Evolutionary conservation across 2,797 vertebrate genomes (phyloP).

Genomic region (Moxostoma hubbsi): DNA sequence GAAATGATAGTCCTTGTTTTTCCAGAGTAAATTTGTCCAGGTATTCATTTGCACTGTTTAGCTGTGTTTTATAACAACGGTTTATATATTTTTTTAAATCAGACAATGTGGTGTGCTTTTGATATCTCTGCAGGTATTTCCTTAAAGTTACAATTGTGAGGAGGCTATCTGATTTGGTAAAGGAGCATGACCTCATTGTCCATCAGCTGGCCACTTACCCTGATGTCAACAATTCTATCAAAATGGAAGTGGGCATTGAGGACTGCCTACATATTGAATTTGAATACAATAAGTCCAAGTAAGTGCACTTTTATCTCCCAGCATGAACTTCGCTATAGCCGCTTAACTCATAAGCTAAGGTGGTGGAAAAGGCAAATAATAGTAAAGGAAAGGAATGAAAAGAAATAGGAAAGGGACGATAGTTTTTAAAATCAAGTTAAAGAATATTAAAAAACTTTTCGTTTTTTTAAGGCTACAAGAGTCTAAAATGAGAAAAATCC

Average conservation of each 20-base stretch:
- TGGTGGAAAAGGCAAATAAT: neutral
- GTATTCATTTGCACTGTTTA: neutral
- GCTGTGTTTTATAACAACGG: no score
- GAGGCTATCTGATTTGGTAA: slow-evolving; percentile 93
- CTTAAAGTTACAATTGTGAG: slow-evolving; percentile 97
- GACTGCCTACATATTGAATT: slow-evolving; percentile 99
- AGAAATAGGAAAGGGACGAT: no score
- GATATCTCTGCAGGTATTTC: slow-evolving; percentile 85
- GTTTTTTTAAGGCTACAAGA: no score
- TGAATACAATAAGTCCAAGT: slow-evolving; percentile 99
- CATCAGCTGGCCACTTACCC: slow-evolving; percentile 97
- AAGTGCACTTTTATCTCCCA: slow-evolving; percentile 63
- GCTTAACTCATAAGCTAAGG: neutral
- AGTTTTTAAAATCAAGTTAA: no score
- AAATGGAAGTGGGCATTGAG: slow-evolving; percentile 99
- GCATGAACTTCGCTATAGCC: neutral
- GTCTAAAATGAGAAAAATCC: no score
- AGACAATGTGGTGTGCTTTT: neutral
- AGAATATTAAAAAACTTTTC: no score
- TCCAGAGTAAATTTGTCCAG: neutral
- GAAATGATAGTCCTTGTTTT: neutral
- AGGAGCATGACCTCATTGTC: slow-evolving; percentile 96
- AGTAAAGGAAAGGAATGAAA: no score
- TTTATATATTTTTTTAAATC: neutral
- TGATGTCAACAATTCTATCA: slow-evolving; percentile 97